Percentiles rank a stretch among this genome's conserved stretches.
phyloP scores from a whole-genome alignment of 2,797 vertebrate genomes.

The Acomys russatus region DNA sequence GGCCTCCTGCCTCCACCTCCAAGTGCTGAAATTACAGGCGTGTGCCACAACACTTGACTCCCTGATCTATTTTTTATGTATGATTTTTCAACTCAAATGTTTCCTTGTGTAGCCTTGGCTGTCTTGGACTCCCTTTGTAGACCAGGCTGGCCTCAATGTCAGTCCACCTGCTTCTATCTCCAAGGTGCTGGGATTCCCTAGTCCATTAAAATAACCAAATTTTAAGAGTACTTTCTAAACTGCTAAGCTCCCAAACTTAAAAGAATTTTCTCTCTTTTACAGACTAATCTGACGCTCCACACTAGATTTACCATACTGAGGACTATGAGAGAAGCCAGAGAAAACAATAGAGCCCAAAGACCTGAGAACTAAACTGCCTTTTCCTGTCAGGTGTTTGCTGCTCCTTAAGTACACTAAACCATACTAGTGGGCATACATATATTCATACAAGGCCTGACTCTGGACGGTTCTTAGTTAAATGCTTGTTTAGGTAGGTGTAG shows the following conservation, averaged over 20 bases:
- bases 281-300: slow-evolving; percentile 91
- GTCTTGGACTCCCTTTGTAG: no score
- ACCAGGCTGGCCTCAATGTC: no score
- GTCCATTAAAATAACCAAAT: not conserved
- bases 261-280: slow-evolving; percentile 81
- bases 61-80: not conserved
- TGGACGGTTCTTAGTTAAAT: slow-evolving; percentile 5
- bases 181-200: no score
- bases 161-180: no score
- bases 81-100: no score
- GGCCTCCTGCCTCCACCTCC: not conserved
- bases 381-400: slow-evolving; percentile 78
- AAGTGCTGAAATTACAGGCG: not conserved
- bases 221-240: slow-evolving; percentile 17
- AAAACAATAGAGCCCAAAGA: slow-evolving; percentile 12
- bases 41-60: not conserved
- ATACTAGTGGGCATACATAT: not conserved
- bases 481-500: slow-evolving; percentile 38
- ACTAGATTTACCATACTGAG: slow-evolving; percentile 91
- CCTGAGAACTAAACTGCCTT: slow-evolving; percentile 85
- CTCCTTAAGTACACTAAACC: slow-evolving; percentile 28
- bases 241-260: not conserved
- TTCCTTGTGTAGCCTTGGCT: no score
- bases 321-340: slow-evolving; percentile 77
- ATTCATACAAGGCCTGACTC: not conserved